Conservation (phyloP, 2,113 vertebrate genomes). For the Maccullochella peelii region DNA sequence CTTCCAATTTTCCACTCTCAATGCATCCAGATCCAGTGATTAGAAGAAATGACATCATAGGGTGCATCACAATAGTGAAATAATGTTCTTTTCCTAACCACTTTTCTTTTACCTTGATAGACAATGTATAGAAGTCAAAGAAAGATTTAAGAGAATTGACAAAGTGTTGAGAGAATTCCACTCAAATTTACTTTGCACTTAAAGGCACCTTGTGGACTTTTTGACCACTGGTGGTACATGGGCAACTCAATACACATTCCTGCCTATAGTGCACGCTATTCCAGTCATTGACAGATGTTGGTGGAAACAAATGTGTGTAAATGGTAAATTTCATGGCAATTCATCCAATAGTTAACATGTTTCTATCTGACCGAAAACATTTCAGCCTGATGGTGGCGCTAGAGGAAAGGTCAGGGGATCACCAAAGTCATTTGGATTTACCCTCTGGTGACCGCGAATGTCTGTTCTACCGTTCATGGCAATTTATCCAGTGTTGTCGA, state of each 20-base stretch:
- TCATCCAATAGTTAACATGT: neutral
- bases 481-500: too few species aligned
- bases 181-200: neutral
- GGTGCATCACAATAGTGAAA: neutral
- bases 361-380: neutral
- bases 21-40: neutral
- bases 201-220: neutral
- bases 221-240: neutral
- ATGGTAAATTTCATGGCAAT: too few species aligned
- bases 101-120: neutral
- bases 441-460: too few species aligned
- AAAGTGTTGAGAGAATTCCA: neutral
- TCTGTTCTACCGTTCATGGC: too few species aligned
- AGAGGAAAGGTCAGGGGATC: too few species aligned
- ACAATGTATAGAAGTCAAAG: too few species aligned
- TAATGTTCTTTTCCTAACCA: neutral
- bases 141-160: neutral
- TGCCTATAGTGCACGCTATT: too few species aligned
- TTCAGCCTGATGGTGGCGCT: neutral
- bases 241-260: too few species aligned
- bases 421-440: too few species aligned
- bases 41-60: neutral
- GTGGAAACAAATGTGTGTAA: neutral
- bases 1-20: neutral
- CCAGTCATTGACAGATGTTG: neutral